phyloP scores from a whole-genome alignment of 92 coral and sea anemone species.

The Heteractis magnifica region DNA sequence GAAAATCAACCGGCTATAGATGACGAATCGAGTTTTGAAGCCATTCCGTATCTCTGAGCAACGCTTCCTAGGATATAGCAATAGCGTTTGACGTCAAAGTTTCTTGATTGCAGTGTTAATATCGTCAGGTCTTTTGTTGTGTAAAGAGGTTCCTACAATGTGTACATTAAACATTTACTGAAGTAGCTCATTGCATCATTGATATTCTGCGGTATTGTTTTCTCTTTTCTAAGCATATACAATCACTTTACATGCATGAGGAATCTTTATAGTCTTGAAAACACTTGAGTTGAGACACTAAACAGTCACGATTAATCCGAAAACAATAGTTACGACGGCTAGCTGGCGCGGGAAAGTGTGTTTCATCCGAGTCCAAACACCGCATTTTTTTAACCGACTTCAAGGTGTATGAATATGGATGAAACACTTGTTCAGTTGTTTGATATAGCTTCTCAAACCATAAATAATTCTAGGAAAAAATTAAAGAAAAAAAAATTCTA shows the following conservation, averaged over 20 bases:
- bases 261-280: neutral
- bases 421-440: no score
- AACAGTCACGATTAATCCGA: neutral
- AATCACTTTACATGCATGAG: neutral
- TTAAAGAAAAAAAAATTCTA: no score
- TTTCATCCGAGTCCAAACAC: no score
- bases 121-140: neutral
- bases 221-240: neutral
- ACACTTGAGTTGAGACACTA: neutral
- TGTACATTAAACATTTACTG: neutral
- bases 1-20: no score
- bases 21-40: constrained; percentile 17
- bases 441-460: no score
- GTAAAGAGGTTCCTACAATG: neutral
- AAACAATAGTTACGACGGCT: no score
- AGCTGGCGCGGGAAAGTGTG: no score
- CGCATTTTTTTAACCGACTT: no score
- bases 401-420: no score
- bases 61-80: neutral
- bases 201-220: neutral
- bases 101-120: neutral
- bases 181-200: neutral
- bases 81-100: neutral
- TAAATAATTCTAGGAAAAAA: no score
- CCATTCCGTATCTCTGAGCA: constrained; percentile 24